A percentile compares a stretch with the other conserved stretches of the same genome.
These are phyloP conservation scores for Syngnathus acus DNA, from an alignment of 2,797 vertebrate genomes.

Conservation along the genomic window DNA sequence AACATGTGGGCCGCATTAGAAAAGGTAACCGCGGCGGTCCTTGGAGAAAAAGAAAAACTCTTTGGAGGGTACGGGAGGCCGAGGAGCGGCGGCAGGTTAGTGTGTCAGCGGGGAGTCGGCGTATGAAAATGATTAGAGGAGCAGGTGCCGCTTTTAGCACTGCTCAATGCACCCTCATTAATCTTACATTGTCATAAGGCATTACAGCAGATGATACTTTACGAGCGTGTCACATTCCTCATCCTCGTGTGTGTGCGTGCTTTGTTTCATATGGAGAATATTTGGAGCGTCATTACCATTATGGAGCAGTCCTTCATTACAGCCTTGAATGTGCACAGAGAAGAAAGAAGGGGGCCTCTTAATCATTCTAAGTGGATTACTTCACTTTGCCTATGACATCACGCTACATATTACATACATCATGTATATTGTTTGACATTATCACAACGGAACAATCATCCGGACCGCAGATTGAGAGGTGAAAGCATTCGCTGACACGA, in stretches of 20 bases:
- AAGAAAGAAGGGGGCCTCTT: slow-evolving; percentile 35
- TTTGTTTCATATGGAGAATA: slow-evolving; percentile 49
- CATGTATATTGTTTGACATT: slow-evolving; percentile 43
- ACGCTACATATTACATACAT: slow-evolving; percentile 39
- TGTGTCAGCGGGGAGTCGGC: slow-evolving; percentile 73
- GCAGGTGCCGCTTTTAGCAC: slow-evolving; percentile 71
- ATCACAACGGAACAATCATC: slow-evolving; percentile 40
- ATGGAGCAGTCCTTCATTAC: slow-evolving; percentile 28
- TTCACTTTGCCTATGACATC: slow-evolving; percentile 60
- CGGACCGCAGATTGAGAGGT: slow-evolving; percentile 39
- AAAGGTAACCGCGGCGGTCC: slow-evolving; percentile 76
- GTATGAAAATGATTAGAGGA: slow-evolving; percentile 83
- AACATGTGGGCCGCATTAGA: slow-evolving; percentile 83
- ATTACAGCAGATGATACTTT: slow-evolving; percentile 60
- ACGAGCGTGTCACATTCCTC: slow-evolving; percentile 50
- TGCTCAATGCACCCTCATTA: slow-evolving; percentile 57
- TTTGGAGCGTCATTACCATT: slow-evolving; percentile 26
- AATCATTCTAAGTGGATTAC: slow-evolving; percentile 65
- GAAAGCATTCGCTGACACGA: slow-evolving; percentile 5
- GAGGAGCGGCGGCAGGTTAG: slow-evolving; percentile 78
- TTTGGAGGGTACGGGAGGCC: slow-evolving; percentile 72
- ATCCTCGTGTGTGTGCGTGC: slow-evolving; percentile 32
- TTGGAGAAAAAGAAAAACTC: slow-evolving; percentile 49
- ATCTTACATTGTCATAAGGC: slow-evolving; percentile 63
- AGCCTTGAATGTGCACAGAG: slow-evolving; percentile 15